These are phyloP conservation scores for Lateolabrax maculatus DNA, from an alignment of 2,797 vertebrate species.

Conservation along the genomic window DNA sequence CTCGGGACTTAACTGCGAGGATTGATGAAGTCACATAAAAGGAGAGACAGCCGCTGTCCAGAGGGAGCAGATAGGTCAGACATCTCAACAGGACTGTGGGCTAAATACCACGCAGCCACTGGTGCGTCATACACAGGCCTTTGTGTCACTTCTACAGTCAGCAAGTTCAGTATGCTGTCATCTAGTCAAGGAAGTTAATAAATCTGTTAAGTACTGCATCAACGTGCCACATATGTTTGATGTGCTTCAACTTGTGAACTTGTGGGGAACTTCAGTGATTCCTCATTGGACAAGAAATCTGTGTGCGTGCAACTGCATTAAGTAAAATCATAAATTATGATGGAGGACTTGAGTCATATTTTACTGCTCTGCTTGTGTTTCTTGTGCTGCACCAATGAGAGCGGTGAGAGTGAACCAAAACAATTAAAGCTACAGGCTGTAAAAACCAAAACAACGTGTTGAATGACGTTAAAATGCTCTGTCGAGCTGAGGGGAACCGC, in stretches of 20 bases:
- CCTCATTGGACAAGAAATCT: background rate
- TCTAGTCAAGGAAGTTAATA: constrained; percentile 9
- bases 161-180: constrained; percentile 16
- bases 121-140: constrained; percentile 36
- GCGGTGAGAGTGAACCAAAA: too few species aligned
- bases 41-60: constrained; percentile 57
- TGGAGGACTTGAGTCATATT: too few species aligned
- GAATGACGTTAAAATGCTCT: too few species aligned
- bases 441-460: too few species aligned
- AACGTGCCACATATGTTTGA: background rate
- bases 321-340: too few species aligned
- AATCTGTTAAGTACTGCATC: constrained; percentile 10
- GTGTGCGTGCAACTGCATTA: background rate
- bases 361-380: too few species aligned
- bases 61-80: constrained; percentile 59
- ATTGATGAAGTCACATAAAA: constrained; percentile 71
- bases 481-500: too few species aligned
- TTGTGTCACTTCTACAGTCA: constrained; percentile 8
- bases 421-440: too few species aligned
- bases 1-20: constrained; percentile 45
- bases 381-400: too few species aligned
- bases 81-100: constrained; percentile 52
- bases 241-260: background rate
- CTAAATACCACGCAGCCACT: constrained; percentile 52
- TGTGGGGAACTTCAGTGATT: too few species aligned